Percentiles rank a stretch among this genome's conserved stretches.
These are phyloP conservation scores for Triplophysa tibetana DNA, from an alignment of 2,113 vertebrate genomes.

Conservation along the genomic window DNA sequence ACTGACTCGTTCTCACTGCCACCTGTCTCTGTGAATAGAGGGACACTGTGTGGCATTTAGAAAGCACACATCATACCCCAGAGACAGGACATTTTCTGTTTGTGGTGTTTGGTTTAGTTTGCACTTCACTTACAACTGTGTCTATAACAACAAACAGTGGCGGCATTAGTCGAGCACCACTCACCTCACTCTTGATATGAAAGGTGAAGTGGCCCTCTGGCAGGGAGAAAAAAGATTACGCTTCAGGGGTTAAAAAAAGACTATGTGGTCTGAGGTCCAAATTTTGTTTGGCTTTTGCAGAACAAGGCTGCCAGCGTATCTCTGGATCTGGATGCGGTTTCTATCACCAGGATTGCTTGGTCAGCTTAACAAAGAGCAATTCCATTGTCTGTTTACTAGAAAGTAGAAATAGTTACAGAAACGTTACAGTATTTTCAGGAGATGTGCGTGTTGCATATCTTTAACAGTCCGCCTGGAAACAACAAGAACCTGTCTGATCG, in stretches of 20 bases:
- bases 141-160: conserved; percentile 15
- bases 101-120: conserved; percentile 16
- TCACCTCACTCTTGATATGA: conserved; percentile 20
- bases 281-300: background rate
- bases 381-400: background rate
- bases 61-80: conserved; percentile 30
- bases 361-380: background rate
- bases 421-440: background rate
- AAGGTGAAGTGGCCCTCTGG: conserved; percentile 21
- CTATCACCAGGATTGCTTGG: background rate
- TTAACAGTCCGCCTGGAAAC: no score
- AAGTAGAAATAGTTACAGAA: background rate
- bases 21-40: conserved; percentile 27
- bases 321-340: background rate
- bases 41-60: conserved; percentile 23
- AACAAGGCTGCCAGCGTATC: background rate
- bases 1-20: background rate
- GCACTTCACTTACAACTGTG: conserved; percentile 10
- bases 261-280: background rate
- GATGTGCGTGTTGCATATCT: no score
- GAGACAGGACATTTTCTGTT: conserved; percentile 32
- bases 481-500: no score
- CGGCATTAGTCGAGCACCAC: conserved; percentile 30
- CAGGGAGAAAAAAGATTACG: background rate
- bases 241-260: background rate